Base-by-base conservation (phyloP, 1,140 invertebrate genomes). In the Aporrectodea caliginosa region DNA sequence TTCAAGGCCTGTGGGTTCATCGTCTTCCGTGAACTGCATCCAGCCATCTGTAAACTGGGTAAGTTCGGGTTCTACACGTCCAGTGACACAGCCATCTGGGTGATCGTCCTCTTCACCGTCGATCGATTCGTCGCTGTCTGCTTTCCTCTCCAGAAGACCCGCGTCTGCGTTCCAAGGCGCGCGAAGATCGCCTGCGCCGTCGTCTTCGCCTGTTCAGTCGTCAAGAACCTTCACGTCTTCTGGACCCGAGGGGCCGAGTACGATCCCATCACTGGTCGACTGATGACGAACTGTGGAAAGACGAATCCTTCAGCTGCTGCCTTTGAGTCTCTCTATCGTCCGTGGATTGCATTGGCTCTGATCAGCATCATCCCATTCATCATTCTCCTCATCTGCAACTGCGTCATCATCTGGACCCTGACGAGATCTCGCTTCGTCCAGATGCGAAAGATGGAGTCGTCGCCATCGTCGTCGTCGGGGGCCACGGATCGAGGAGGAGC, bases 61-160 rank as follows among this genome's bases (percentile, higher is more conserved):
- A 78, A 71, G 43, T 82, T 83, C 43, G 14, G 78, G 16, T 79
- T 82, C 35, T 82, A 81, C 68, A 76, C 78, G 0, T 32, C 71
- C n/a, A 69, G 69, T 31, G 79, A 82, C 35, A 77, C 76, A 43
- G 77, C 80, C 30, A 82, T 83, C 14, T 83, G 83, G 83, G 79
- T 83, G 16, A 32, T 81, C 27, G 83, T 82, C 0, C 72, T 77
- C 2, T 81, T 83, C 73, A 82, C 83, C 2, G 35, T 81, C 33
- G 83, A 83, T 31, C 69, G 83, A 0, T 83, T 79, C 33, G 79
- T 83, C 34, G 83, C 82, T 35, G 83, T 83, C 0, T 79, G 78
- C 33, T 70, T 81, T 35, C 83, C 83, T 16, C 70, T 83, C 34
- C 68, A 80, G n/a, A 80, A 77, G 29, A 58, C 58, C 33, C 32